Base-by-base conservation (phyloP, 2,888 invertebrate genomes). In the Steromphala cineraria region DNA sequence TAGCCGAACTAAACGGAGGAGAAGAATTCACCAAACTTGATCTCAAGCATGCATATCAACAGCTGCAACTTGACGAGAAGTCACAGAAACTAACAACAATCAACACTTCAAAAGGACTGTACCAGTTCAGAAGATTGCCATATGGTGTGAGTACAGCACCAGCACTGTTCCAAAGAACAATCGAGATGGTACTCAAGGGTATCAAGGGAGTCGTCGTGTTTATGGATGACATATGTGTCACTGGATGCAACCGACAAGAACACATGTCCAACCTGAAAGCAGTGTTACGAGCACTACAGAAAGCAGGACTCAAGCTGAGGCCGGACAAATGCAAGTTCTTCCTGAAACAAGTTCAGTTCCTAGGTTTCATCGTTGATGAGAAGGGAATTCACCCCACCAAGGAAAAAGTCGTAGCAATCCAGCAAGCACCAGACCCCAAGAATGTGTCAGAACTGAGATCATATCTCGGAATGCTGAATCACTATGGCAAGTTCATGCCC, bases 61-160 rank as follows among this genome's bases (percentile, higher is more conserved):
- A 84, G 19, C 79, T 82, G 79, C 53, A 81, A 62, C 31, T 82
- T 0, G 78, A 80, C 4, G 82, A 79, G 17, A 92, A 80, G 1
- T 56, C 56, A 0, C 53, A 75, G 53, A 52, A 78, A 79, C 75
- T 21, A n/a, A 76, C 80, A 0, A 82, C 79, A 0, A 79, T 79
- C 17, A 82, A 82, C 56, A 81, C 81, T 17, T 79, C 78, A 17
- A 67, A 76, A 52, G 80, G 80, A 17, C 67, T 82, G 13, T 82
- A 80, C 46, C 79, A 76, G 13, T 81, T 77, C 40, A 80, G 81
- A 53, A 67, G 79, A 2, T n/a, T 83, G 7, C 52, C 67, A 8
- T 80, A 67, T 40, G 53, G 71, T 15, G 15, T 77, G 1, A 24
- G 24, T 2, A 67, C 78, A 4, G 75, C 79, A 8, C 75, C 79